phyloP scores from a whole-genome alignment of 2,113 vertebrate genomes.

The Vidua chalybeata region DNA sequence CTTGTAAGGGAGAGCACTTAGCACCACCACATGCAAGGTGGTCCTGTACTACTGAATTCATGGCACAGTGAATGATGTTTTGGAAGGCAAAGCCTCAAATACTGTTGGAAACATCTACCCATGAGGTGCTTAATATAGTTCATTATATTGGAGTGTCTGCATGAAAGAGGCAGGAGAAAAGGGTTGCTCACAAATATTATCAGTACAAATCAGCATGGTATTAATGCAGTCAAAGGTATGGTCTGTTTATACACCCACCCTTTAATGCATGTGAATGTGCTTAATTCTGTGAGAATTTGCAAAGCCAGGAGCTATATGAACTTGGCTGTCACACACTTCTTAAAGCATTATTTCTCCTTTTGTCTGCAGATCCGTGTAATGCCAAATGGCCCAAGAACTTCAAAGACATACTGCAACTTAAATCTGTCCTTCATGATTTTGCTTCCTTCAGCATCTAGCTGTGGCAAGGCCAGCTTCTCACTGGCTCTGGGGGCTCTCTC shows the following conservation, averaged over 20 bases:
- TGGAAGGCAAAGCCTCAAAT: not conserved
- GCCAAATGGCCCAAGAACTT: not conserved
- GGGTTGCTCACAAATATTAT: not conserved
- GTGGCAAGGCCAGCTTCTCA: not conserved
- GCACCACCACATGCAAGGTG: not conserved
- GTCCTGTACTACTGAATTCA: not conserved
- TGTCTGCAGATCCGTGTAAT: not conserved
- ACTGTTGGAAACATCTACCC: not conserved
- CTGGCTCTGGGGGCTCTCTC: not conserved
- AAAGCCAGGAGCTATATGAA: not conserved
- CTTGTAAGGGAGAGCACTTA: not conserved
- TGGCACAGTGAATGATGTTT: not conserved
- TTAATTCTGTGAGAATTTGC: not conserved
- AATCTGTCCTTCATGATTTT: not conserved
- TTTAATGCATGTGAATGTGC: not conserved
- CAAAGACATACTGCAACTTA: not conserved
- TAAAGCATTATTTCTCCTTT: not conserved
- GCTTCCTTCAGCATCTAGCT: not conserved
- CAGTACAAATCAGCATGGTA: not conserved
- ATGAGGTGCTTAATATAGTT: not conserved
- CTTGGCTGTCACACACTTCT: not conserved
- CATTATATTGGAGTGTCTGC: not conserved
- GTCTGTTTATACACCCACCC: not conserved
- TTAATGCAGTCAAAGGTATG: not conserved
- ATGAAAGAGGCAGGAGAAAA: not conserved